Conservation (phyloP, 2,797 vertebrate genomes). For the Gymnopithys bicolor region DNA sequence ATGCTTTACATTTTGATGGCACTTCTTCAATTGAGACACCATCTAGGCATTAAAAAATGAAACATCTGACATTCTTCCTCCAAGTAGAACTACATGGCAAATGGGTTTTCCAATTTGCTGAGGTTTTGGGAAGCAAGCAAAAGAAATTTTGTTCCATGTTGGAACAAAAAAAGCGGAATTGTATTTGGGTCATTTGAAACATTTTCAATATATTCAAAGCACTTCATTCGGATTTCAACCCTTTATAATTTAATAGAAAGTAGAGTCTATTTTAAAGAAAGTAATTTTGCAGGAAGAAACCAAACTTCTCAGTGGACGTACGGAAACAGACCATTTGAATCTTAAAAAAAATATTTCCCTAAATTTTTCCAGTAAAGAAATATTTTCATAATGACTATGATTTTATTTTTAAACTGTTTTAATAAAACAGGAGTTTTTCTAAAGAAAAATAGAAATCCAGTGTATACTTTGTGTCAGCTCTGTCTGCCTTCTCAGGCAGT, state of each 20-base stretch:
- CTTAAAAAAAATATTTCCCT: conserved; percentile 19
- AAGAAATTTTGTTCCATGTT: not conserved
- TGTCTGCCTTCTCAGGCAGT: not conserved
- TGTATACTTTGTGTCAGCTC: not conserved
- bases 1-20: not conserved
- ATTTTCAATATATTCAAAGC: conserved; percentile 57
- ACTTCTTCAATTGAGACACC: not conserved
- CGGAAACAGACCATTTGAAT: conserved; percentile 50
- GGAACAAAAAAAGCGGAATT: conserved; percentile 18
- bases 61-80: not conserved
- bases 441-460: not conserved
- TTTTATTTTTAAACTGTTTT: conserved; percentile 42
- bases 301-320: not conserved
- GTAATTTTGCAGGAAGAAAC: conserved; percentile 60
- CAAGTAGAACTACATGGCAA: not conserved
- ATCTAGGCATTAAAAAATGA: not conserved
- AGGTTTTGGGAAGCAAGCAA: conserved; percentile 45
- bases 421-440: conserved; percentile 21
- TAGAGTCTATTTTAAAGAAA: conserved; percentile 58
- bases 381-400: conserved; percentile 43
- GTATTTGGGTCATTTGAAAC: conserved; percentile 30
- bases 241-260: conserved; percentile 50
- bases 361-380: conserved; percentile 48
- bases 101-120: conserved; percentile 57
- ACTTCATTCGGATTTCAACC: conserved; percentile 67